phyloP scores from a whole-genome alignment of 2,797 vertebrate genomes.

The Acipenser oxyrinchus region DNA sequence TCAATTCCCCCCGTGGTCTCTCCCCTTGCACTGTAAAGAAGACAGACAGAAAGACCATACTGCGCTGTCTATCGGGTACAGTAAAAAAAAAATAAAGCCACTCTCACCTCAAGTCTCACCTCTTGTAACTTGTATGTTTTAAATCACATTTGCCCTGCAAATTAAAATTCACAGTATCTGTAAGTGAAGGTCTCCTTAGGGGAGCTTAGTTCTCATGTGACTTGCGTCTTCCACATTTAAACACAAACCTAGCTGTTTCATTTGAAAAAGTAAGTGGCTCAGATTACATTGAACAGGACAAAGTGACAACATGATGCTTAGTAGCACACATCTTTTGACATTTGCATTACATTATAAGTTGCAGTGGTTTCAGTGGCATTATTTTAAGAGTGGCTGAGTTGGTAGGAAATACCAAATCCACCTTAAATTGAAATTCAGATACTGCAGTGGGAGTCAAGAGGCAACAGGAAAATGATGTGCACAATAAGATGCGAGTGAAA shows the following conservation, averaged over 20 bases:
- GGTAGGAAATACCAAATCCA: neutral
- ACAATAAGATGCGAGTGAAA: slow-evolving; percentile 2
- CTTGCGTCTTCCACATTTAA: slow-evolving; percentile 25
- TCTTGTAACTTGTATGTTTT: slow-evolving; percentile 47
- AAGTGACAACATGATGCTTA: neutral
- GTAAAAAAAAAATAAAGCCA: slow-evolving; percentile 6
- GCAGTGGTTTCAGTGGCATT: slow-evolving; percentile 28
- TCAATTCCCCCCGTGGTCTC: too few relatives aligned
- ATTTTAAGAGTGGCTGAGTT: neutral
- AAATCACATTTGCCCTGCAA: slow-evolving; percentile 55
- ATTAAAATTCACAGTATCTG: slow-evolving; percentile 46
- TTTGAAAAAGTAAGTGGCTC: slow-evolving; percentile 25
- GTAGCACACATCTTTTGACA: slow-evolving; percentile 1
- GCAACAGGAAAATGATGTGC: neutral
- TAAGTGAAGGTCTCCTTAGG: slow-evolving; percentile 34
- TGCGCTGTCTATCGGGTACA: too few relatives aligned
- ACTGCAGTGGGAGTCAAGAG: neutral
- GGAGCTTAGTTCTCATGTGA: slow-evolving; percentile 22
- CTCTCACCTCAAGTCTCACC: slow-evolving; percentile 29
- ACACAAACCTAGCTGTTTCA: slow-evolving; percentile 18
- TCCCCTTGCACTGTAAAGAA: too few relatives aligned
- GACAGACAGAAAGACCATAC: too few relatives aligned
- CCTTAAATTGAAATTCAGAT: neutral
- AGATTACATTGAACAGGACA: slow-evolving; percentile 22
- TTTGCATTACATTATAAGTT: neutral